Evolutionary conservation across 2,113 vertebrate genomes (phyloP), one percentile per base, ranked within the genome.

Genomic region (Rhinoderma darwinii): DNA sequence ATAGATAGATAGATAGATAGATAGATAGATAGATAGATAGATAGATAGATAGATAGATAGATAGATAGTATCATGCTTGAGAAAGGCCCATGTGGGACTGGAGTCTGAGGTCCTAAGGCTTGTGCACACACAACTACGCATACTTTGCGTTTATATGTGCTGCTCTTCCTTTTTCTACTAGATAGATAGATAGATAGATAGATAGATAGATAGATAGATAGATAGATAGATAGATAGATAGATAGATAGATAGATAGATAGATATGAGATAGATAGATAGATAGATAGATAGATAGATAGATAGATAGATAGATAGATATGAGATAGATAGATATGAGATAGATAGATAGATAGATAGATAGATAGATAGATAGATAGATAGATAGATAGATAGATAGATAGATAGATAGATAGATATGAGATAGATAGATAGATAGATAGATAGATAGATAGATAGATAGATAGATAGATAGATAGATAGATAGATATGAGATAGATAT

Each of bases 1-100:
- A 76, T 76, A 44, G 41, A 76, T 41, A n/a, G 74, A 44, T 47
- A 76, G 17, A 76, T 76, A 76, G 37, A 44, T 76, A 76, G 41
- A 76, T 76, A 44, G 41, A 76, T 44, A 47, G 8, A 74, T 74
- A 74, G 8, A 74, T 39, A 41, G n/a, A n/a, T n/a, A n/a, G n/a
- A n/a, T n/a, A n/a, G n/a, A n/a, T n/a, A n/a, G n/a, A n/a, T n/a
- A n/a, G n/a, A n/a, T n/a, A n/a, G n/a, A n/a, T n/a, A n/a, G n/a
- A n/a, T n/a, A n/a, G n/a, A n/a, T n/a, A n/a, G n/a, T n/a, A n/a
- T n/a, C n/a, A n/a, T n/a, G n/a, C n/a, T n/a, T n/a, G n/a, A n/a
- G n/a, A n/a, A n/a, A n/a, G n/a, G n/a, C n/a, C n/a, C n/a, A n/a
- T n/a, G n/a, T n/a, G n/a, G n/a, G n/a, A n/a, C n/a, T n/a, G n/a